Conservation (phyloP, 2,113 vertebrate genomes). For the Stomatorhinus ivindoensis region DNA sequence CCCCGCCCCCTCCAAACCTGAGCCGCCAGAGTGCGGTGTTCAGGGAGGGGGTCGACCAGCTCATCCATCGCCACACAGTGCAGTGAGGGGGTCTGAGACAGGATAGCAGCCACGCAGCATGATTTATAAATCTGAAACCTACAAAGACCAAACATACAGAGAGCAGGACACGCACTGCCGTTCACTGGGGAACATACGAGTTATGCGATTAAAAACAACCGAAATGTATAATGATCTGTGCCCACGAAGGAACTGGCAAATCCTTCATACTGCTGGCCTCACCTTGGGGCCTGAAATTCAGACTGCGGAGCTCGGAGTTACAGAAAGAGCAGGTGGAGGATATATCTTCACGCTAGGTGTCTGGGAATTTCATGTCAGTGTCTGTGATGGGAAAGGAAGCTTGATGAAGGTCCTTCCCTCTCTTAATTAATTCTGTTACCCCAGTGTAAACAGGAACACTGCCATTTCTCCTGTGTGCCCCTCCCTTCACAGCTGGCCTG, state of each 20-base stretch:
- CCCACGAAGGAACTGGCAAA: background rate
- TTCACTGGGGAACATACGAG: background rate
- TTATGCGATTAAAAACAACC: background rate
- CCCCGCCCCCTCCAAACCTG: background rate
- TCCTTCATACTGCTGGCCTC: background rate
- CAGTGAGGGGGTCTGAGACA: background rate
- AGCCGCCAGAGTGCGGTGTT: background rate
- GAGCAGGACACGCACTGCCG: background rate
- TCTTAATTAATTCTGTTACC: background rate
- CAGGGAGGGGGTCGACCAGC: background rate
- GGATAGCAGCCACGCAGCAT: background rate
- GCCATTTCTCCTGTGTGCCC: background rate
- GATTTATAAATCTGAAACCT: background rate
- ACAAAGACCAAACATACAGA: background rate
- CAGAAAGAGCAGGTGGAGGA: background rate
- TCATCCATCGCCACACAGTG: background rate
- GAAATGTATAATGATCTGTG: background rate
- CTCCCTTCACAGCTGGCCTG: constrained; percentile 24
- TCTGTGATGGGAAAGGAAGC: background rate
- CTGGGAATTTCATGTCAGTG: background rate
- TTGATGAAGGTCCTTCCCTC: background rate
- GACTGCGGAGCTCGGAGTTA: background rate
- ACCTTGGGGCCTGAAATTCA: background rate
- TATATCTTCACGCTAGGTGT: background rate
- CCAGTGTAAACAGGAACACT: background rate